Conservation (phyloP, 2,797 vertebrate species). For the Danio kyathit region DNA sequence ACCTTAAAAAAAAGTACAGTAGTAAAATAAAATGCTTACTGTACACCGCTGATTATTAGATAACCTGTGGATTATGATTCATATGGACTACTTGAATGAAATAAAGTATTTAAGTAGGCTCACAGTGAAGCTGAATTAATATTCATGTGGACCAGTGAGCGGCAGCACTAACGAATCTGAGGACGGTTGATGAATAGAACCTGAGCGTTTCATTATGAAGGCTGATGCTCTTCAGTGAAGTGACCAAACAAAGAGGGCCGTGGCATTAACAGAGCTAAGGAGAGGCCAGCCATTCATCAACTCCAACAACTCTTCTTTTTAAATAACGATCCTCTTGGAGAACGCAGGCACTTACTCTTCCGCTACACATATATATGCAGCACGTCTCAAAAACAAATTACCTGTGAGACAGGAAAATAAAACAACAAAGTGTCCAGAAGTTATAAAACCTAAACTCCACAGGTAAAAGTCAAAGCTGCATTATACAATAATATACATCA, state of each 20-base stretch:
- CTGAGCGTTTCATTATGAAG: constrained; percentile 74
- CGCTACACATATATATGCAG: background rate
- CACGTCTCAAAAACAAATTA: constrained; percentile 19
- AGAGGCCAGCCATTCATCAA: constrained; percentile 57
- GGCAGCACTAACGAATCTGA: constrained; percentile 64
- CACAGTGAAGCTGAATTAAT: constrained; percentile 67
- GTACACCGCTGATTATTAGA: too few relatives aligned
- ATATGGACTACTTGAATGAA: constrained; percentile 67
- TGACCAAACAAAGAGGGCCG: constrained; percentile 56
- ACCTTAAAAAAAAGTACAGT: too few relatives aligned
- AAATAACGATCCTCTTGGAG: constrained; percentile 35
- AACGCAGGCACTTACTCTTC: constrained; percentile 13
- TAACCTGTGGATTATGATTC: constrained; percentile 67
- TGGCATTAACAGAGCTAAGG: constrained; percentile 52
- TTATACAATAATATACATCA: background rate
- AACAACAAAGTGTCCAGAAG: background rate
- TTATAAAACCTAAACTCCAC: background rate
- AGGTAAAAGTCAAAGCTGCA: background rate
- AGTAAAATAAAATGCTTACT: too few relatives aligned
- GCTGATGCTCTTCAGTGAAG: constrained; percentile 56
- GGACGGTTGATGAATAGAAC: constrained; percentile 74
- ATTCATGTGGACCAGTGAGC: constrained; percentile 62
- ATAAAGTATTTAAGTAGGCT: constrained; percentile 52
- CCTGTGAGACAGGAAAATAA: constrained; percentile 11
- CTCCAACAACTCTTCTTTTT: constrained; percentile 33